Evolutionary conservation across 2,797 vertebrate species (phyloP), one percentile per base, ranked within the genome.

Genomic region (Ctenochaetus hawaiiensis): DNA sequence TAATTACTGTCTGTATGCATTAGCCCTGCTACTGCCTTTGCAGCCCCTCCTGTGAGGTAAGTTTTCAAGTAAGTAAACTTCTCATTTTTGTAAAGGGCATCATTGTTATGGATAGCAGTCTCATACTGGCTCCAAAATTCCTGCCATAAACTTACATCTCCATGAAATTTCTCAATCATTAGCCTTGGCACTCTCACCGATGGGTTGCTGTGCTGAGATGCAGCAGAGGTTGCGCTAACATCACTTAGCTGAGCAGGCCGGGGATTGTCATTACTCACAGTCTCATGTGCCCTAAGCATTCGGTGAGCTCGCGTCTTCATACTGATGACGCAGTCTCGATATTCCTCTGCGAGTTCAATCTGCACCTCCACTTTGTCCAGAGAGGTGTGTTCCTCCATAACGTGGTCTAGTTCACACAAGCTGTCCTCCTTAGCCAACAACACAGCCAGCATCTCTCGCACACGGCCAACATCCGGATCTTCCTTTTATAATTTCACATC

Each of bases 101-200:
- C 13, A 61, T 45, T 45, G 1, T 10, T 2, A 6, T 45, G 22
- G 37, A 45, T 45, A 11, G 14, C 59, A 45, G 61, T 49, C 26
- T 49, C 26, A 34, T 34, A 63, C 3, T 63, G 61, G 45, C 10
- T 48, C 61, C 61, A 48, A 48, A 63, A 63, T n/a, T 49, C 26
- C 11, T 62, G 60, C 60, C 60, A 62, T 30, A 47, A 30, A 30
- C 43, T 62, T 26, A 41, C 57, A 44, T 61, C 39, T 61, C 58
- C 26, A 26, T 26, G 26, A 20, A 49, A 64, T 34, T 34, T 64
- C 4, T 63, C 9, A 0, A 20, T 37, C 17, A 34, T 34, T 2
- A 48, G 10, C 18, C 49, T 49, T 5, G 11, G 44, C 18, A 60
- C 9, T n/a, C 18, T 60, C 11, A 23, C 30, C 1, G 20, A 17